Evolutionary conservation across 2,888 invertebrate species (phyloP).

Genomic region (Germaria angustata): DNA sequence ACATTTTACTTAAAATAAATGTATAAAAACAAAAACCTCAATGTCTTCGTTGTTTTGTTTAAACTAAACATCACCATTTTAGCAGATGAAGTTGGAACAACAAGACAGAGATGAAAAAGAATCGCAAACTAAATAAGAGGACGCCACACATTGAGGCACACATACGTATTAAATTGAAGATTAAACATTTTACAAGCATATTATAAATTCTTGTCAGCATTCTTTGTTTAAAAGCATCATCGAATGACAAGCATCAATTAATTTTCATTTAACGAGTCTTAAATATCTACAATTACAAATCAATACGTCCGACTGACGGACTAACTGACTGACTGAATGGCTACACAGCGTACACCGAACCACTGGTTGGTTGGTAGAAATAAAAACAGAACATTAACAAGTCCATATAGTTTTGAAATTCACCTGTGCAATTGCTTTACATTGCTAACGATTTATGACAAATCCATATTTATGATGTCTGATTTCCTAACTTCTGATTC

Average conservation of each 20-base stretch:
- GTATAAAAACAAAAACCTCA: background rate
- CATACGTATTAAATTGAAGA: constrained; percentile 18
- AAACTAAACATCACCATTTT: constrained; percentile 36
- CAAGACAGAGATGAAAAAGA: background rate
- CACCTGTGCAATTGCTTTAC: constrained; percentile 20
- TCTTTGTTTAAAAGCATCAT: constrained; percentile 54
- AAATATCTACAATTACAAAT: constrained; percentile 50
- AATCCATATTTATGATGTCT: constrained; percentile 22
- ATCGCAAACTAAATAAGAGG: constrained; percentile 48
- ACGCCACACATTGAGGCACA: constrained; percentile 57
- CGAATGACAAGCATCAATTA: constrained; percentile 64
- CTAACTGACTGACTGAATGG: background rate
- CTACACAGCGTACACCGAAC: background rate
- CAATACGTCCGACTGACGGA: background rate
- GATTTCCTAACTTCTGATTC: constrained; percentile 25
- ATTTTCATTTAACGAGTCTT: constrained; percentile 57
- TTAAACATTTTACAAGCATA: constrained; percentile 63
- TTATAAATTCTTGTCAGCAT: constrained; percentile 64
- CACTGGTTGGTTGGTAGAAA: background rate
- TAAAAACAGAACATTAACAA: background rate
- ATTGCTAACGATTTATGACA: constrained; percentile 43
- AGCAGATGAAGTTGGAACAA: background rate
- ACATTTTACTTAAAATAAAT: constrained; percentile 3
- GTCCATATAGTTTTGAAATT: background rate
- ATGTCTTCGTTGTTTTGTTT: constrained; percentile 15